phyloP scores from a whole-genome alignment of 2,797 vertebrate genomes.

The Poeciliopsis paucimaculata region DNA sequence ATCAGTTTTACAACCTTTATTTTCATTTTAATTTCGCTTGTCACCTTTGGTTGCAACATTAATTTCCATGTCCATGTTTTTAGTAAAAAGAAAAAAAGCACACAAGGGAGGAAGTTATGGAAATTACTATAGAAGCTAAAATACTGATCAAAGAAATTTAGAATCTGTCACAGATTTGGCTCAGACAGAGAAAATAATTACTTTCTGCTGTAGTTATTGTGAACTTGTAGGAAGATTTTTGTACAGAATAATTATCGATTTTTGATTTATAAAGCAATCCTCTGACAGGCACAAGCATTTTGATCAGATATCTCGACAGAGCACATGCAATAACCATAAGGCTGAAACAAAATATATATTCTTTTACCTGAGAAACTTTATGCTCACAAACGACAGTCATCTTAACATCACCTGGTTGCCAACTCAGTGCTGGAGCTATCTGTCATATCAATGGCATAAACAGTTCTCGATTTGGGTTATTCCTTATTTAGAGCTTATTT shows the following conservation, averaged over 20 bases:
- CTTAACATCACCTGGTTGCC: not conserved
- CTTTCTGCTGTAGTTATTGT: not conserved
- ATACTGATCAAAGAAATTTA: not conserved
- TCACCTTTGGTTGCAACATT: not conserved
- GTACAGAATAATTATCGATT: not conserved
- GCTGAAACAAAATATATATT: not conserved
- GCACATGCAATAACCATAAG: not conserved
- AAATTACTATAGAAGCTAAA: not conserved
- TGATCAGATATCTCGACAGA: not conserved
- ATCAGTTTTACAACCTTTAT: not conserved
- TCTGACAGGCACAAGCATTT: not conserved
- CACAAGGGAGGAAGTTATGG: not conserved
- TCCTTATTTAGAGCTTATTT: not conserved
- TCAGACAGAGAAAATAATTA: not conserved
- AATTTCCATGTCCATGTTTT: not conserved
- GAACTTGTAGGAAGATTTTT: not conserved
- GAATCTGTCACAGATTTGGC: not conserved
- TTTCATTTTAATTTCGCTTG: not conserved
- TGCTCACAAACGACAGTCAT: not conserved
- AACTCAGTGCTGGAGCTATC: not conserved
- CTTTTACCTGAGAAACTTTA: too few relatives aligned
- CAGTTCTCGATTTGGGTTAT: not conserved
- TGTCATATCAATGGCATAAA: not conserved
- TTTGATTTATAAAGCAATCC: not conserved
- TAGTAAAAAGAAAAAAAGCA: not conserved